Evolutionary conservation across 2,888 invertebrate genomes (phyloP), one percentile per base, ranked within the genome.

Genomic region (Cataglyphis livida): DNA sequence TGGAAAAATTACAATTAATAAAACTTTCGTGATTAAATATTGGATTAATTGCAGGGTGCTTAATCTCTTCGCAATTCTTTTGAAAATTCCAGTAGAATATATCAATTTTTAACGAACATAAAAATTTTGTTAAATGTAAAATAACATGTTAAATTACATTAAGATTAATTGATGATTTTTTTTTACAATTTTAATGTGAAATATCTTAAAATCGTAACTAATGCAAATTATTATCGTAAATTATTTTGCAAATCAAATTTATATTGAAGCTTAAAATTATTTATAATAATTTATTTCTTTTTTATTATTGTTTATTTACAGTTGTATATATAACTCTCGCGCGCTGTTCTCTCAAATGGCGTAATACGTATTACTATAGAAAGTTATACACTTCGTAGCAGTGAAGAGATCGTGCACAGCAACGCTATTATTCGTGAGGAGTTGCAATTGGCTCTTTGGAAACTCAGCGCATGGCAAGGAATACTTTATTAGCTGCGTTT

Each of bases 381-480:
- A 68, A 76, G 75, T 65, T 59, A 51, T 1, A 41, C 21, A 41
- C 21, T 28, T 38, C 12, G 12, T 25, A 12, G 12, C 18, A 15
- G 32, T 12, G 44, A 35, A 21, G 44, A 70, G 59, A 59, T 57
- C 21, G 32, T 48, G 59, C 59, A 41, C 78, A 61, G 44, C 57
- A 59, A 70, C 44, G 12, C 35, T 44, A 71, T 78, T 70, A 78
- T 78, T 21, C 21, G 21, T 28, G 25, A 32, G 57, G 41, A 76
- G 78, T 71, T 71, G 44, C 78, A 68, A 70, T 71, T 79, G 71
- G 59, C 59, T 79, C 71, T 59, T 71, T 18, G 71, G 78, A 68
- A 78, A 78, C 70, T 54, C 3, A 15, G 57, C 1, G 32, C 59
- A 44, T 41, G 76, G 68, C 32, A 35, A 25, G 59, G 44, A 79